Evolutionary conservation across 1,140 invertebrate genomes (phyloP).

Genomic region (Lordiphosa stackelbergi): DNA sequence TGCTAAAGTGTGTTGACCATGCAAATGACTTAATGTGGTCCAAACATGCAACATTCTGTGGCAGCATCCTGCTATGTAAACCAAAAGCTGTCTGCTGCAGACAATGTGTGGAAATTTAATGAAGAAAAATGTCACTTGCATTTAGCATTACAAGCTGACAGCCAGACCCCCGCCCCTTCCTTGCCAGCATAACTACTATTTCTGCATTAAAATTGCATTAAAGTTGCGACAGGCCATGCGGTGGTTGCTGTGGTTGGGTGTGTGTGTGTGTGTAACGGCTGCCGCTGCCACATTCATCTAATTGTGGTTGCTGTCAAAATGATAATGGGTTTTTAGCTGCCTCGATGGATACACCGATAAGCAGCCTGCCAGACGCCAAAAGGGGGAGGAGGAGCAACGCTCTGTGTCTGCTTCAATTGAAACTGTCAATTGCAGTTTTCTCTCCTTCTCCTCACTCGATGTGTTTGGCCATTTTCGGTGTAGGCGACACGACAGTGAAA

Average conservation of each 20-base stretch:
- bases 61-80: slow-evolving; percentile 1
- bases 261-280: slow-evolving; percentile 12
- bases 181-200: no score
- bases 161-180: no score
- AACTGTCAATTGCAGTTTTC: slow-evolving; percentile 56
- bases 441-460: slow-evolving; percentile 3
- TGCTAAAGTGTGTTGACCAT: slow-evolving; percentile 54
- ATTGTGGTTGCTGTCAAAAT: slow-evolving; percentile 41
- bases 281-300: slow-evolving; percentile 41
- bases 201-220: no score
- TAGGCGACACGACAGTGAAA: slow-evolving; percentile 64
- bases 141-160: slow-evolving; percentile 10
- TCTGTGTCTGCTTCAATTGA: slow-evolving; percentile 50
- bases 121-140: slow-evolving; percentile 35
- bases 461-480: slow-evolving; percentile 45
- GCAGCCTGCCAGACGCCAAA: slow-evolving; percentile 14
- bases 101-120: slow-evolving; percentile 47
- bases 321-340: slow-evolving; percentile 34
- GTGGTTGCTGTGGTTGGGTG: slow-evolving; percentile 8
- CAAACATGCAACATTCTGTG: slow-evolving; percentile 44
- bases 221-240: slow-evolving; percentile 10
- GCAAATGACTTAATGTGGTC: slow-evolving; percentile 34
- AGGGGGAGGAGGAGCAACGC: neutral
- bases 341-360: slow-evolving; percentile 44
- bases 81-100: slow-evolving; percentile 5